Base-by-base conservation (phyloP, 2,113 vertebrate genomes). In the Pangasianodon hypophthalmus region DNA sequence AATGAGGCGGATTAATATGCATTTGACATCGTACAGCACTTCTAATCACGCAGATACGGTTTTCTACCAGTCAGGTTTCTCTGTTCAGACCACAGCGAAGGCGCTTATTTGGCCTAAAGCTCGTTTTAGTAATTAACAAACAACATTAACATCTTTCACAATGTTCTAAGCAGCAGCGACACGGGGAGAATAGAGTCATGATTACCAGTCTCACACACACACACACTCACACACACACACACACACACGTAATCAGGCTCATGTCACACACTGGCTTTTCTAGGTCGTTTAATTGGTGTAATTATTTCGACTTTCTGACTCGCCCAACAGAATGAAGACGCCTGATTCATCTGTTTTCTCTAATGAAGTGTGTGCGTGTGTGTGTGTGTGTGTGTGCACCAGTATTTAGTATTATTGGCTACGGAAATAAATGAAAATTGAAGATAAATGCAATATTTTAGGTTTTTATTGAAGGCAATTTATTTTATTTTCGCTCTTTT, bases 1-100 rank as follows among this genome's bases (percentile, higher is more conserved):
- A 89, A 91, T 71, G 71, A 91, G 86, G 56, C 44, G 37, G 87
- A 86, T 90, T 88, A 86, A 82, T 82, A 86, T 73, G 75, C 54
- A 29, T 80, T 85, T 52, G 80, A 89, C 6, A 41, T 52, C 13
- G 52, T 62, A 62, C 73, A 52, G 56, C 2, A 14, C 24, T 41
- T 13, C 10, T 84, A 84, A 84, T 84, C 82, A 37, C n/a, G 8
- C 54, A 32, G 16, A 56, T 56, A 82, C 16, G 0, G 8, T 32
- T 3, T 83, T 19, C 80, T 37, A 56, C 14, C 80, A 82, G 80
- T 2, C 29, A 77, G 41, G 73, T 87, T n/a, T 10, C 64, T 87
- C 60, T 54, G 64, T 86, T 86, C 64, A 82, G 50, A n/a, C 50
- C 64, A n/a, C 37, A 48, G 81, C 41, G 41, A 2, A 46, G 77